A percentile compares a stretch with the other conserved stretches of the same genome.
Conservation (phyloP, 35 echinoderm and acorn worm species). For the Chiridota heheva region DNA sequence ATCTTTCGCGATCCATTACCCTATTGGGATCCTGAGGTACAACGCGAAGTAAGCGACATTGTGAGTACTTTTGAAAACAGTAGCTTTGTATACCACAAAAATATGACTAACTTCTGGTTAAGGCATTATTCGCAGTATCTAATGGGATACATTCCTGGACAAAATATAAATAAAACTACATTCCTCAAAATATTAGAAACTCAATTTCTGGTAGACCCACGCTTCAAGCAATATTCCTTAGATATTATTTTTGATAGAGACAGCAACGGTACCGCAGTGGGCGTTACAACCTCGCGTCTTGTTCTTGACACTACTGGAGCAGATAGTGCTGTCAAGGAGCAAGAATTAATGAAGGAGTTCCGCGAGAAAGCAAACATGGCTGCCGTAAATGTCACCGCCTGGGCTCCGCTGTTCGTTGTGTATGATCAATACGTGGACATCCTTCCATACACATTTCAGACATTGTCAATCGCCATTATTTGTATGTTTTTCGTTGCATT, state of each 20-base stretch:
- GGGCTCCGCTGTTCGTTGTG: slow-evolving; percentile 46
- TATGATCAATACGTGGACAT: slow-evolving; percentile 62
- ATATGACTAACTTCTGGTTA: slow-evolving; percentile 56
- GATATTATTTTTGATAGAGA: slow-evolving; percentile 62
- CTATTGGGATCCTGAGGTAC: slow-evolving; percentile 33
- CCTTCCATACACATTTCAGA: slow-evolving; percentile 67
- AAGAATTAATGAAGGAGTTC: slow-evolving; percentile 32
- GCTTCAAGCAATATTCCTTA: slow-evolving; percentile 35
- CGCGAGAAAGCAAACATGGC: slow-evolving; percentile 27
- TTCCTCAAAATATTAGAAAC: slow-evolving; percentile 31
- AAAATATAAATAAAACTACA: neutral
- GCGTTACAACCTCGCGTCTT: slow-evolving; percentile 45
- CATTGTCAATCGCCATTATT: slow-evolving; percentile 39
- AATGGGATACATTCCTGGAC: neutral
- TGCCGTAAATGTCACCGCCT: slow-evolving; percentile 24
- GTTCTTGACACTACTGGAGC: slow-evolving; percentile 17
- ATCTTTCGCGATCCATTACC: slow-evolving; percentile 56
- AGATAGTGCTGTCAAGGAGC: slow-evolving; percentile 5
- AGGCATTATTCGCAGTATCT: slow-evolving; percentile 42
- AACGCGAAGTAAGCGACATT: slow-evolving; percentile 39
- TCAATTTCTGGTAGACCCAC: slow-evolving; percentile 37
- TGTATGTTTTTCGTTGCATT: slow-evolving; percentile 70
- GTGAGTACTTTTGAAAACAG: slow-evolving; percentile 49
- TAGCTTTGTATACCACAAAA: neutral
- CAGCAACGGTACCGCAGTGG: neutral